Conservation (phyloP, 2,888 invertebrate species). For the Leuctra nigra region DNA sequence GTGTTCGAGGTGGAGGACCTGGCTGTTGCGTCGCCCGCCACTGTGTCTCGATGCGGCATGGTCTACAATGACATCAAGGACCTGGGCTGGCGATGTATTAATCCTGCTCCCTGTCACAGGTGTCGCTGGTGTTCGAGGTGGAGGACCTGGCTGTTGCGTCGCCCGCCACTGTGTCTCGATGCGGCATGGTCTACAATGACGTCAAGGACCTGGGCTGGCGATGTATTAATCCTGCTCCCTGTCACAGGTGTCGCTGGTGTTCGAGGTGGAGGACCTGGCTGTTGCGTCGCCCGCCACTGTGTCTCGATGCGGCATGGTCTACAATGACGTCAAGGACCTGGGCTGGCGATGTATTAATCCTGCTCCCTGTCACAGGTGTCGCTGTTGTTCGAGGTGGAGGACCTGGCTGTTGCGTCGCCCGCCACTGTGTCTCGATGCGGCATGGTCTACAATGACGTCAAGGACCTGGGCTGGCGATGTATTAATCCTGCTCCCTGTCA, state of each 20-base stretch:
- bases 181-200: constrained; percentile 94
- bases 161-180: constrained; percentile 87
- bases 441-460: constrained; percentile 91
- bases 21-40: constrained; percentile 80
- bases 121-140: constrained; percentile 72
- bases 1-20: constrained; percentile 79
- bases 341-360: no score
- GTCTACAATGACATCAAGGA: constrained; percentile 87
- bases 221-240: no score
- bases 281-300: constrained; percentile 88
- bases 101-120: constrained; percentile 33
- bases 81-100: constrained; percentile 87
- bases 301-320: constrained; percentile 92
- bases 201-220: constrained; percentile 85
- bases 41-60: constrained; percentile 92
- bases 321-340: constrained; percentile 83
- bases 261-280: constrained; percentile 75
- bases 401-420: constrained; percentile 76
- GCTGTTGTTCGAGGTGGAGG: constrained; percentile 73
- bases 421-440: constrained; percentile 91
- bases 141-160: constrained; percentile 75
- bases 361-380: constrained; percentile 47
- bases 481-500: no score
- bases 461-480: constrained; percentile 86
- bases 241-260: constrained; percentile 54